phyloP scores from a whole-genome alignment of 2,113 vertebrate genomes.

The Neotoma lepida region DNA sequence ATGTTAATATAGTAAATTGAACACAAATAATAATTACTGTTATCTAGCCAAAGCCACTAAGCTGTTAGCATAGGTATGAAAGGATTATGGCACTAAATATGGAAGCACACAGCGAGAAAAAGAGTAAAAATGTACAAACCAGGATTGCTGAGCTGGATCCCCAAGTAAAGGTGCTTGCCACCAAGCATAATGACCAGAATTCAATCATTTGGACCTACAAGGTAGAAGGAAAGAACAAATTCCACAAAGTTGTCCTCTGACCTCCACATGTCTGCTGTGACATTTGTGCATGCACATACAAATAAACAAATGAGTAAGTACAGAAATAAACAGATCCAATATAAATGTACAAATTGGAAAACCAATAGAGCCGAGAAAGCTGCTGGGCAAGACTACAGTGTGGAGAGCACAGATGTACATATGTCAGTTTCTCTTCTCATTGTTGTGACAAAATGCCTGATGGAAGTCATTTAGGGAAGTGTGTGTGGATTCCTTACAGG shows the following conservation, averaged over 20 bases:
- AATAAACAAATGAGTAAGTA: neutral
- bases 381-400: neutral
- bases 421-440: neutral
- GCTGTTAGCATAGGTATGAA: neutral
- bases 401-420: neutral
- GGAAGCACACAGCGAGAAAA: neutral
- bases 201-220: neutral
- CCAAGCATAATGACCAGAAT: neutral
- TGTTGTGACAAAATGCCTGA: neutral
- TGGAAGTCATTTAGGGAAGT: neutral
- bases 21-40: neutral
- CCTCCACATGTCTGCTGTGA: neutral
- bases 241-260: neutral
- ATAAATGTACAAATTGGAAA: neutral
- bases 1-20: conserved; percentile 4
- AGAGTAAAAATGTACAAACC: neutral
- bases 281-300: neutral
- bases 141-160: neutral
- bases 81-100: neutral
- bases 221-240: neutral
- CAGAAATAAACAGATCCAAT: neutral
- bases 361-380: neutral
- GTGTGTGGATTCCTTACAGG: neutral
- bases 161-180: neutral
- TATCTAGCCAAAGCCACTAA: conserved; percentile 5